A percentile compares a stretch with the other conserved stretches of the same genome.
These are phyloP conservation scores for Anas platyrhynchos DNA, from an alignment of 2,113 vertebrate genomes.

Conservation along the genomic window DNA sequence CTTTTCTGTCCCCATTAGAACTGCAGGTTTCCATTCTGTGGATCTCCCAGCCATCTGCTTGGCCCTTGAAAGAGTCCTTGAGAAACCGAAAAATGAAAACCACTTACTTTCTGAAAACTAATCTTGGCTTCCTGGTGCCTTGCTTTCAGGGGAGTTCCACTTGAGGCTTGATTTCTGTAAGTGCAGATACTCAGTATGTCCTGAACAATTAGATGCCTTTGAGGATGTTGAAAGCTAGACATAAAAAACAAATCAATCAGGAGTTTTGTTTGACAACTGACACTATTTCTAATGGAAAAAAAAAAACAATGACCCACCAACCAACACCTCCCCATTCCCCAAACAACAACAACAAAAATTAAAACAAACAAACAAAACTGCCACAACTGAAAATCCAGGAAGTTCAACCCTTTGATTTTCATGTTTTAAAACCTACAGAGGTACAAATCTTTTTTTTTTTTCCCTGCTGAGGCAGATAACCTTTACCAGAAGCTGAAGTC, in stretches of 20 bases:
- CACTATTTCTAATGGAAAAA: not conserved
- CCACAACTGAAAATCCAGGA: not conserved
- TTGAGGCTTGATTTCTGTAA: constrained; percentile 47
- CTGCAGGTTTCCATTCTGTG: constrained; percentile 16
- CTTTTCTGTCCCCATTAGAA: constrained; percentile 9
- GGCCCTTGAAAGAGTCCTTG: constrained; percentile 58
- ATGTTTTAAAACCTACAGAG: not conserved
- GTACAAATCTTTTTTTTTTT: not conserved
- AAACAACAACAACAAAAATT: not conserved
- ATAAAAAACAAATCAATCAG: not conserved
- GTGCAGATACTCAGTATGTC: constrained; percentile 47
- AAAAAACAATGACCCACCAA: not conserved
- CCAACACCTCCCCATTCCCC: not conserved
- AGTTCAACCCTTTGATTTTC: not conserved
- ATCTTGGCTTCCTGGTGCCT: constrained; percentile 44
- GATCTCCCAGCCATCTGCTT: constrained; percentile 47
- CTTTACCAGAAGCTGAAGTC: not conserved
- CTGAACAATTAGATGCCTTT: constrained; percentile 55
- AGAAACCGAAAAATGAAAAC: constrained; percentile 59
- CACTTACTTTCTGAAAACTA: constrained; percentile 64
- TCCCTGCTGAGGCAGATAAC: not conserved
- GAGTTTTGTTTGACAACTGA: constrained; percentile 48
- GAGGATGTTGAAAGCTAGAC: constrained; percentile 42
- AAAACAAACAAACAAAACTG: not conserved
- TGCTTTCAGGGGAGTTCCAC: constrained; percentile 58